Base-by-base conservation (phyloP, 2,797 vertebrate genomes). In the Cephalopachus bancanus region DNA sequence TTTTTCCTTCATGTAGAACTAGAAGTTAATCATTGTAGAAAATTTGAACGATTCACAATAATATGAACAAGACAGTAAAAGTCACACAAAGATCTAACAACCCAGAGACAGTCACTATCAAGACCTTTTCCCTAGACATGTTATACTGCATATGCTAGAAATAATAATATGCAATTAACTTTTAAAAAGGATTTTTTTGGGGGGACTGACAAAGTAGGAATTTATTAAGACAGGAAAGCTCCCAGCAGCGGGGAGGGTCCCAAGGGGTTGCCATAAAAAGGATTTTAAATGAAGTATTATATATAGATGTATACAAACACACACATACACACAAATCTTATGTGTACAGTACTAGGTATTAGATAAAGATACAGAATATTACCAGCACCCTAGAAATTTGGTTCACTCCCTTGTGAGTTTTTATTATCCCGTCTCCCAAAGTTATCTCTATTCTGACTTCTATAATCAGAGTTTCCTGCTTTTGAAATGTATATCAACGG, bases 51-150 rank as follows among this genome's bases (percentile, higher is more conserved):
- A 30, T 14, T 33, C 7, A 87, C 15, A 51, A 24, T 86, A 28
- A 89, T 51, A 16, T 87, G 17, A 20, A n/a, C 9, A 65, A 67
- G 51, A 64, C 84, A 53, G 51, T 71, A 80, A 95, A 91, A 91
- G 22, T 3, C 60, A 60, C 51, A 4, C 14, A 16, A 59, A 30
- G n/a, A 12, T 92, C 12, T 80, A 11, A 62, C 5, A 88, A 26
- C 26, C 24, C n/a, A 60, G 24, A 60, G 4, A 10, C 51, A 16
- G 16, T 55, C 33, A 67, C 7, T 5, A 12, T 10, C 17, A 51
- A 57, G 20, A 8, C 60, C 76, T 76, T 55, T 60, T 71, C 44
- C 44, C 17, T 57, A 37, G 26, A 8, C 15, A 7, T 64, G 17
- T 37, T 51, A 44, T 81, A 12, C 22, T 57, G 22, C 7, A 4